Evolutionary conservation across 2,888 invertebrate genomes (phyloP).

Genomic region (Cephonodes hylas): DNA sequence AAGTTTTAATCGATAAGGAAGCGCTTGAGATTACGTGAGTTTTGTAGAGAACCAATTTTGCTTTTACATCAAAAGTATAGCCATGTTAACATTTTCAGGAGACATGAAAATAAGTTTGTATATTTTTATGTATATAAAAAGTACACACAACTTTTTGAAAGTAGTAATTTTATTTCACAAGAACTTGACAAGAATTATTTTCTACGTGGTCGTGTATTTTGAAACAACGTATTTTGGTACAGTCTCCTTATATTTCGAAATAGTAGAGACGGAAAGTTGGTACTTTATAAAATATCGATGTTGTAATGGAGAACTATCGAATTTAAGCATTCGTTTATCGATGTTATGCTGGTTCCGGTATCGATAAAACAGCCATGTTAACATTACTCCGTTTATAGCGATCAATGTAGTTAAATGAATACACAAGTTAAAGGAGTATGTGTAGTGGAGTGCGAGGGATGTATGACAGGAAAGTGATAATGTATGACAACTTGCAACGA

Average conservation of each 20-base stretch:
- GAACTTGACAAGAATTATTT: not conserved
- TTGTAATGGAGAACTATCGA: not conserved
- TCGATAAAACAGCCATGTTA: not conserved
- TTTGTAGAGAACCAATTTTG: not conserved
- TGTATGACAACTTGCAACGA: not conserved
- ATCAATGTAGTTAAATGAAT: constrained; percentile 12
- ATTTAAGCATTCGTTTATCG: not conserved
- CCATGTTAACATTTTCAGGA: not conserved
- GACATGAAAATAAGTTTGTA: not conserved
- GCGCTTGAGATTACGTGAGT: not conserved
- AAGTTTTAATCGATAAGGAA: not conserved
- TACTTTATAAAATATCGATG: not conserved
- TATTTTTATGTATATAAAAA: not conserved
- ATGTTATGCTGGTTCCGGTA: not conserved
- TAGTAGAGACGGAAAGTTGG: not conserved
- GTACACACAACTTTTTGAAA: not conserved
- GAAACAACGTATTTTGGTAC: not conserved
- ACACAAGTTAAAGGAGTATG: constrained; percentile 3
- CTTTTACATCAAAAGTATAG: not conserved
- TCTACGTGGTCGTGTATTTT: not conserved
- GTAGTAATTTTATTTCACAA: not conserved
- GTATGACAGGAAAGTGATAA: not conserved
- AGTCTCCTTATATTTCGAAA: not conserved
- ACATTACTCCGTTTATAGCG: not conserved
- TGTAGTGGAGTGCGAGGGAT: not conserved